Evolutionary conservation across 30 jellyfish, hydroid and myxozoan genomes (phyloP).

Genomic region (Rhopilema esculentum): DNA sequence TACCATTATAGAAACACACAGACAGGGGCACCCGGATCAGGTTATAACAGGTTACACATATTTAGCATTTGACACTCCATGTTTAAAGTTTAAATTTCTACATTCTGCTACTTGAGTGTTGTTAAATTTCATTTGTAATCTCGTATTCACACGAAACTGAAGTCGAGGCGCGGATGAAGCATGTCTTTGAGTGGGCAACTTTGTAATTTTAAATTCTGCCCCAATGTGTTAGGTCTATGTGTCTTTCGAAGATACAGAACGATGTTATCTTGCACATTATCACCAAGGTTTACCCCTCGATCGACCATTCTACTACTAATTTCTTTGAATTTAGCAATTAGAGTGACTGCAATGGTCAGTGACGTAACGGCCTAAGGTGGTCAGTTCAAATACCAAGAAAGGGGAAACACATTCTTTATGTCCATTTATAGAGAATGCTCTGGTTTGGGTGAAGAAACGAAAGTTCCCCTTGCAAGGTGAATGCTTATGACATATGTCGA

Average conservation of each 20-base stretch:
- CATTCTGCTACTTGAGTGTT: not conserved
- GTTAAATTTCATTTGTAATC: not conserved
- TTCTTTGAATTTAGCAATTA: not conserved
- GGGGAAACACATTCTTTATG: no score
- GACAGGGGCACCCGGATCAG: conserved; percentile 10
- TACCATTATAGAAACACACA: not conserved
- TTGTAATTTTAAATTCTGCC: no score
- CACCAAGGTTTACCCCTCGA: no score
- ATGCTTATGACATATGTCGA: not conserved
- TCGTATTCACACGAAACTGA: not conserved
- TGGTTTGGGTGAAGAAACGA: no score
- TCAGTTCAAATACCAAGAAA: no score
- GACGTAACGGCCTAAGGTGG: not conserved
- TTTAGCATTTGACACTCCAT: not conserved
- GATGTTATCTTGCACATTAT: no score
- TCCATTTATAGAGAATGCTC: no score
- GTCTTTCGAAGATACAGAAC: no score
- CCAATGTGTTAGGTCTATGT: no score
- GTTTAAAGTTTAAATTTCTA: not conserved
- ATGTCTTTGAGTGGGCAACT: no score
- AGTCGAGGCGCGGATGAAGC: not conserved
- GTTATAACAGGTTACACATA: not conserved
- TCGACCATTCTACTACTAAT: no score
- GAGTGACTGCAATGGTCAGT: not conserved
- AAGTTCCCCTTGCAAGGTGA: no score